Conservation (phyloP, 2,797 vertebrate species). For the Saguinus oedipus region DNA sequence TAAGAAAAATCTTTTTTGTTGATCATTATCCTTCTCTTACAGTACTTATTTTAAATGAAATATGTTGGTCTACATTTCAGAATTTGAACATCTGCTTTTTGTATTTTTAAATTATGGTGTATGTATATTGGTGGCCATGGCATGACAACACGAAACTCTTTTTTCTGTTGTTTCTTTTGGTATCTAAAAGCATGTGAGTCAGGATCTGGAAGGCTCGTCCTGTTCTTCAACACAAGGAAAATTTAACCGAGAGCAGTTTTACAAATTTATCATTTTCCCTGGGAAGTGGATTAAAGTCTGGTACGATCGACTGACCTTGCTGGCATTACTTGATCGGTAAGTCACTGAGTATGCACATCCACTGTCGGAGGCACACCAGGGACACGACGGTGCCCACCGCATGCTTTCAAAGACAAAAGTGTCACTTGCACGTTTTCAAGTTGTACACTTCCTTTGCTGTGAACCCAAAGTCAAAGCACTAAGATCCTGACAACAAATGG, state of each 20-base stretch:
- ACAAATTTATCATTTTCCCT: slow-evolving; percentile 94
- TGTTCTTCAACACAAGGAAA: slow-evolving; percentile 92
- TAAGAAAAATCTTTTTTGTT: background rate
- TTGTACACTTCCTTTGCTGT: background rate
- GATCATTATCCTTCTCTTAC: background rate
- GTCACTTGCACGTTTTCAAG: background rate
- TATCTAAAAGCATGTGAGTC: slow-evolving; percentile 80
- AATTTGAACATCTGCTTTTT: slow-evolving; percentile 34
- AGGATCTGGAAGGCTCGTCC: slow-evolving; percentile 90
- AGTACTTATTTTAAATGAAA: background rate
- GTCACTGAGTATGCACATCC: accelerated
- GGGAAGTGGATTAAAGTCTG: slow-evolving; percentile 96
- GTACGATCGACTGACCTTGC: slow-evolving; percentile 93
- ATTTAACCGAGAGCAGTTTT: slow-evolving; percentile 92
- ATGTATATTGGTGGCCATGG: background rate
- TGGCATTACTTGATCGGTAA: slow-evolving; percentile 95
- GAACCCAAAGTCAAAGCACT: background rate
- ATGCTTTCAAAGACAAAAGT: background rate
- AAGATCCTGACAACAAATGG: background rate
- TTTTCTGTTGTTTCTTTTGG: slow-evolving; percentile 64
- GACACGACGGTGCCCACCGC: accelerated
- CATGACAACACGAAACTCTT: background rate
- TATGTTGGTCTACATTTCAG: background rate
- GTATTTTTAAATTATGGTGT: background rate
- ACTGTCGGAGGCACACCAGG: accelerated